phyloP scores from a whole-genome alignment of 2,113 vertebrate species.

The Toxotes chatareus region DNA sequence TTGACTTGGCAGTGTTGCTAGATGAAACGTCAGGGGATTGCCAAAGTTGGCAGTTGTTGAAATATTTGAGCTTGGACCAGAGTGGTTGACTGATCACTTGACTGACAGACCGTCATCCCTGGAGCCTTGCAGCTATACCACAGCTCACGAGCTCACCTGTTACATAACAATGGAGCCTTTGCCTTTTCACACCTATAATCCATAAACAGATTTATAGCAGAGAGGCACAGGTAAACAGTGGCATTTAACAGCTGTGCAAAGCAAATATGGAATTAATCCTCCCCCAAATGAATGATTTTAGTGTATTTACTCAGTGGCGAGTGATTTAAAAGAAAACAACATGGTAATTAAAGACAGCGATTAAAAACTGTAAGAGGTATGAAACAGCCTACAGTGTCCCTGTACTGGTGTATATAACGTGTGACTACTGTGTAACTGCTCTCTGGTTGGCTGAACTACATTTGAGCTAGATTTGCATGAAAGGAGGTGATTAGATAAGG shows the following conservation, averaged over 20 bases:
- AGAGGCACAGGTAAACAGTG: not conserved
- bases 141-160: not conserved
- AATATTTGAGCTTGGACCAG: not conserved
- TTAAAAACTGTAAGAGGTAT: not conserved
- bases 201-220: not conserved
- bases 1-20: not conserved
- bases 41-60: not conserved
- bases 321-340: conserved; percentile 6
- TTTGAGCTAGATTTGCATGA: conserved; percentile 28
- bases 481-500: conserved; percentile 12
- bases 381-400: not conserved
- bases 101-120: not conserved
- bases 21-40: not conserved
- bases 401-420: not conserved
- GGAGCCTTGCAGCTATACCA: not conserved
- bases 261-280: conserved; percentile 11
- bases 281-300: not conserved
- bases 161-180: not conserved
- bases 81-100: not conserved
- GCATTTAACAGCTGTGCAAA: not conserved
- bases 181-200: not conserved
- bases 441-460: not conserved
- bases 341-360: conserved; percentile 19
- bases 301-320: conserved; percentile 2
- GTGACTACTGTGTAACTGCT: not conserved